Percentiles rank a stretch among this genome's conserved stretches.
phyloP scores from a whole-genome alignment of 2,888 invertebrate genomes.

The Leucozona laternaria region DNA sequence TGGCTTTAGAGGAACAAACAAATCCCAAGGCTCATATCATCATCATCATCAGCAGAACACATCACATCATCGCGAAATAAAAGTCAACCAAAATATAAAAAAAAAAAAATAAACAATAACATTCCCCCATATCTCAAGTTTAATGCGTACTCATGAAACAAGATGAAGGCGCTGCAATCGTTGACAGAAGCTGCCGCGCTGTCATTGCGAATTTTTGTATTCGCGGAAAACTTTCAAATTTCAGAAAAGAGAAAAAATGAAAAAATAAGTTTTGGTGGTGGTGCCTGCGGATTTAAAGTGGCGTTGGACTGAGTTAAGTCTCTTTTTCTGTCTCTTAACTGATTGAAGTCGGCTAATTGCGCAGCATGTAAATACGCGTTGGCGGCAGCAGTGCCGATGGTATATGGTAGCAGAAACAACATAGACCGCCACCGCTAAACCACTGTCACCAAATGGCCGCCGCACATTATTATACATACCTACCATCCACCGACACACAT shows the following conservation, averaged over 20 bases:
- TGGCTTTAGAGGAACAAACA: conserved; percentile 27
- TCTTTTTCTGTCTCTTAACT: conserved; percentile 55
- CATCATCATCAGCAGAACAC: conserved; percentile 66
- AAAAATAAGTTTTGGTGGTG: conserved; percentile 29
- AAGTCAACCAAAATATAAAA: conserved; percentile 23
- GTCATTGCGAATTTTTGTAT: conserved; percentile 49
- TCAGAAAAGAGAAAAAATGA: neutral
- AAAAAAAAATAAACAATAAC: conserved; percentile 30
- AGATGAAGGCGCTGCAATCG: conserved; percentile 37
- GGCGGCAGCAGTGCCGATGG: conserved; percentile 42
- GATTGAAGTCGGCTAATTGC: conserved; percentile 56
- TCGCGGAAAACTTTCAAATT: conserved; percentile 5
- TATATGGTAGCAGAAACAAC: conserved; percentile 10
- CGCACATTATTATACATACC: neutral
- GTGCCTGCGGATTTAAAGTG: conserved; percentile 3
- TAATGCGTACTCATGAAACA: conserved; percentile 44
- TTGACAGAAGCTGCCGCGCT: conserved; percentile 46
- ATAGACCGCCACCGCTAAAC: conserved; percentile 16
- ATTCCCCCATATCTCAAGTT: conserved; percentile 53
- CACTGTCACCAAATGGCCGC: conserved; percentile 33
- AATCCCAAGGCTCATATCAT: conserved; percentile 66
- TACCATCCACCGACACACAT: conserved; percentile 34
- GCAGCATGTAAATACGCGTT: conserved; percentile 73
- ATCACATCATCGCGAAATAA: conserved; percentile 62
- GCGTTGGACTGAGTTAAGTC: conserved; percentile 8